Base-by-base conservation (phyloP, 2,113 vertebrate genomes). In the Heloderma charlesbogerti region DNA sequence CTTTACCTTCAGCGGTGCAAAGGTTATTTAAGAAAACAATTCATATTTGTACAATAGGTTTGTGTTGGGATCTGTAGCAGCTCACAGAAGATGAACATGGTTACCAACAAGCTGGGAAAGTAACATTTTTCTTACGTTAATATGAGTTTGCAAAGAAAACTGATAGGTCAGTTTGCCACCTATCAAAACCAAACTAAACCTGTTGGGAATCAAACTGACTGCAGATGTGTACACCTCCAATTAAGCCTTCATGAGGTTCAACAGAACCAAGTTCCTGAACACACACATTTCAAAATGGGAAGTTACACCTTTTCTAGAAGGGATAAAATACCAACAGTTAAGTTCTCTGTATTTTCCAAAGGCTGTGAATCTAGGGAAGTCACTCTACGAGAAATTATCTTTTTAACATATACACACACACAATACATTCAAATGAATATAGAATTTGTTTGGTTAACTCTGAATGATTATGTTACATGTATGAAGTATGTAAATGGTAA, bases 321-420 rank as follows among this genome's bases (percentile, higher is more conserved):
- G 88, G 71, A 79, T 91, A 66, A 22, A 29, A 27, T 3, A 15
- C 0, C 88, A 85, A 0, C 57, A 80, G 34, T 31, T 72, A 54
- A 54, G 20, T 43, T 20, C 7, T 69, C 60, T 87, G 66, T 27
- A 31, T 90, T 40, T 71, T n/a, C 22, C 72, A 25, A 75, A 87
- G 27, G 13, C 1, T 31, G 22, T 1, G 84, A 71, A 0, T 0
- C 31, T 54, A 9, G 0, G 13, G 51, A n/a, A 48, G 3, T 86
- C 71, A 37, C 37, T 43, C 1, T 0, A 34, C 60, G 27, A 0
- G 6, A 29, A 20, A 8, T 3, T 40, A 37, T 71, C 22, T 75
- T 40, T 13, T 45, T 10, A 78, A 78, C 37, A 20, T 5, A 37
- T 6, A 8, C 1, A 45, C 22, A 43, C 6, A 27, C 3, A 20